A percentile compares a stretch with the other conserved stretches of the same genome.
These are phyloP conservation scores for Herpailurus yagouaroundi DNA, from an alignment of 2,113 vertebrate genomes.

Conservation along the genomic window DNA sequence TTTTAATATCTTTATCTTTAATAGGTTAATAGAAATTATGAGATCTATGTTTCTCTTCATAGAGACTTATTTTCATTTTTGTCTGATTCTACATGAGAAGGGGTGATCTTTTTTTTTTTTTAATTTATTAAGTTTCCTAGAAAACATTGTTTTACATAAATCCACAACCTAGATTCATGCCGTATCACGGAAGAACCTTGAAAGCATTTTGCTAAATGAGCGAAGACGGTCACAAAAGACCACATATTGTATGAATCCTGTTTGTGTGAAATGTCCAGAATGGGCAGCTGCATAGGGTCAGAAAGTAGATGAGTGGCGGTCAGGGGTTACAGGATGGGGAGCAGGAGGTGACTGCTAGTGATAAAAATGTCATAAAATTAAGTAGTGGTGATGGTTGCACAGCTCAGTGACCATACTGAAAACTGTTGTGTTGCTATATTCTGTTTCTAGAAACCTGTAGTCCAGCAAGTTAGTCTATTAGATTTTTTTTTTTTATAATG, in stretches of 20 bases:
- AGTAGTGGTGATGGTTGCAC: not conserved
- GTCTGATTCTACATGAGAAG: not conserved
- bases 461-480: not conserved
- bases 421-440: not conserved
- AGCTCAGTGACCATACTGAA: not conserved
- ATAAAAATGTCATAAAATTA: not conserved
- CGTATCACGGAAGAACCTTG: not conserved
- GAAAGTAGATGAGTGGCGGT: not conserved
- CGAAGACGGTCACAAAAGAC: not conserved
- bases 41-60: not conserved
- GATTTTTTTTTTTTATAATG: not conserved
- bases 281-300: not conserved
- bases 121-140: not conserved
- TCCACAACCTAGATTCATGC: not conserved
- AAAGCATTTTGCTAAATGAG: not conserved
- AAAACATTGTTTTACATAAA: not conserved
- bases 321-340: not conserved
- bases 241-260: not conserved
- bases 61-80: conserved; percentile 3
- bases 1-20: not conserved
- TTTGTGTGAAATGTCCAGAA: not conserved
- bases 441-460: not conserved
- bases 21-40: not conserved
- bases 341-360: not conserved
- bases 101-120: not conserved